Evolutionary conservation across 2,113 vertebrate species (phyloP), one percentile per base, ranked within the genome.

Genomic region (Urocolius indicus): DNA sequence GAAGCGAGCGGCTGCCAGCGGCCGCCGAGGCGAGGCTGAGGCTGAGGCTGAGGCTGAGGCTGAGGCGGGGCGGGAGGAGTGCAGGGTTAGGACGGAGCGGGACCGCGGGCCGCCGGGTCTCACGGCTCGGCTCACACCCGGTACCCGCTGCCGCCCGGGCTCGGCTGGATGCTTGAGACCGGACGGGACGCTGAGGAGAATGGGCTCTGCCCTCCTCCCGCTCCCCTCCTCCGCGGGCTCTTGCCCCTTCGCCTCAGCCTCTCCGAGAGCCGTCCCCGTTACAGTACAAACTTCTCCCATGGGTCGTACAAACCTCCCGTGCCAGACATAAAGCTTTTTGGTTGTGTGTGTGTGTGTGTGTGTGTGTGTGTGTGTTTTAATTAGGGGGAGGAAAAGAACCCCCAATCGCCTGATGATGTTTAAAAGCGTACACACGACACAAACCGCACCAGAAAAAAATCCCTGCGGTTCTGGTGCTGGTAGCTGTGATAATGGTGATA

Each of bases 31-130:
- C 73, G 76, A 41, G 82, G 58, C 80, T 41, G 38, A 41, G 38
- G 38, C 38, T 41, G 38, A 41, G 38, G 38, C 38, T 41, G 38
- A 41, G 38, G 38, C 38, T n/a, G 76, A 41, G 82, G 58, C 80
- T 41, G 38, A 41, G 38, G 38, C 38, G 38, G 84, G 76, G 78
- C 89, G 55, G 67, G 91, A 89, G 96, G 96, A 92, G 96, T 85
- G 93, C 89, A 67, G 91, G 95, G 96, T 75, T 94, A 77, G 92
- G 62, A 96, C 91, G 87, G 93, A 96, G 96, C 19, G n/a, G 73
- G 6, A 26, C 48, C 95, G 96, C 19, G n/a, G 73, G 6, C 29
- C 48, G 61, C 27, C 8, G 55, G 27, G 38, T 38, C 66, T 71
- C 41, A 5, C 41, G n/a, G 5, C 12, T 8, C 10, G 41, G 41